Evolutionary conservation across 2,888 invertebrate genomes (phyloP).

Genomic region (Eristalis pertinax): DNA sequence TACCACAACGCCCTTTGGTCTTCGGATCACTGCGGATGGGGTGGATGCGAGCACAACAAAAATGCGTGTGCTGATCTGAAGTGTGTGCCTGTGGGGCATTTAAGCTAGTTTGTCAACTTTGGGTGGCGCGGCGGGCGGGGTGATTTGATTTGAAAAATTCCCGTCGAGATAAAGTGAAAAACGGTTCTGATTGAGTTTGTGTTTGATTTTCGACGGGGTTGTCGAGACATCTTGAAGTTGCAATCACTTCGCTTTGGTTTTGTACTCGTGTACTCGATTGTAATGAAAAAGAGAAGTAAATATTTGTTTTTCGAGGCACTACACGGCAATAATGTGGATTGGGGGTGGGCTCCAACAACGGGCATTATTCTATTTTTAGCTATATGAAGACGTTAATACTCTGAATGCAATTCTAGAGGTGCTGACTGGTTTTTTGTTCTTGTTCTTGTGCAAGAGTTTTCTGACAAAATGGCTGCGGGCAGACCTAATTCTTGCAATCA

Average conservation of each 20-base stretch:
- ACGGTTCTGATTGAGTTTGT: slow-evolving; percentile 41
- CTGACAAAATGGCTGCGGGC: too few species aligned
- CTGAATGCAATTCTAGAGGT: too few species aligned
- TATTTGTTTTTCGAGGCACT: neutral
- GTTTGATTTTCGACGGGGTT: slow-evolving; percentile 23
- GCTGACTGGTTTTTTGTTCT: too few species aligned
- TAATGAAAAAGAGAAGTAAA: neutral
- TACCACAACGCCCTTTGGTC: neutral
- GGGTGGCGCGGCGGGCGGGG: slow-evolving; percentile 9
- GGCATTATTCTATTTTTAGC: neutral
- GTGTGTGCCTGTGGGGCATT: slow-evolving; percentile 24
- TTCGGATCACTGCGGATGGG: neutral
- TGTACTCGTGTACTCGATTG: neutral
- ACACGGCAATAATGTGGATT: neutral
- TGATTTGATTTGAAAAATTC: slow-evolving; percentile 46
- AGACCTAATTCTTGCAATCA: too few species aligned
- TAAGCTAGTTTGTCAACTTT: slow-evolving; percentile 52
- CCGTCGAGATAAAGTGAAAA: slow-evolving; percentile 19
- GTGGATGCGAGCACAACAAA: neutral
- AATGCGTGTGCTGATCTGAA: slow-evolving; percentile 45
- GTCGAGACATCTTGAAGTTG: neutral
- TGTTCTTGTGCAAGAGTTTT: too few species aligned
- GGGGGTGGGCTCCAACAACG: neutral
- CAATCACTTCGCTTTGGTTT: neutral
- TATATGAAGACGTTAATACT: too few species aligned